A percentile compares a stretch with the other conserved stretches of the same genome.
Evolutionary conservation across 2,113 vertebrate species (phyloP).

Genomic region (Mesocricetus auratus): DNA sequence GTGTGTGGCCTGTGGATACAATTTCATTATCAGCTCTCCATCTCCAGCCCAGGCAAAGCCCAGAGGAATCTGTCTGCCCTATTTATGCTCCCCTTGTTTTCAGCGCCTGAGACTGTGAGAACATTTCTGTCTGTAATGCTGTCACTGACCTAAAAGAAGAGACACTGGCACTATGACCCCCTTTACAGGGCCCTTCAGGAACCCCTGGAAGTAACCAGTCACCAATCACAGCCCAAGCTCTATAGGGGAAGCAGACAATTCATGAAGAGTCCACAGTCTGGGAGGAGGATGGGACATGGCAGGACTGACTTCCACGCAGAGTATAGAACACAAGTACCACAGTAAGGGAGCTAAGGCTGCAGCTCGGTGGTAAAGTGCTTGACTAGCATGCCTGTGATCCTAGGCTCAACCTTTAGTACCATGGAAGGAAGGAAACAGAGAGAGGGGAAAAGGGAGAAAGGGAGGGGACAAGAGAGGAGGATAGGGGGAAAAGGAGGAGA

Average conservation of each 20-base stretch:
- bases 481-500: no score
- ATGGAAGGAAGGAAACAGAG: accelerated
- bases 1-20: background rate
- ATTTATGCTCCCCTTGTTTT: background rate
- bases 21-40: background rate
- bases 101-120: background rate
- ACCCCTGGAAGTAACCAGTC: background rate
- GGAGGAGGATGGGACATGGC: background rate
- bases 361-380: background rate
- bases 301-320: background rate
- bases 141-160: background rate
- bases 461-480: accelerated
- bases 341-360: background rate
- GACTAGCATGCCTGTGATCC: background rate
- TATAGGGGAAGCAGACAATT: background rate
- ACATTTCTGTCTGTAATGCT: background rate
- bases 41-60: background rate
- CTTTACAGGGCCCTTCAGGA: background rate
- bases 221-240: background rate
- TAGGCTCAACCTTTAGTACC: no score
- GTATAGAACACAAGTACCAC: accelerated
- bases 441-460: accelerated
- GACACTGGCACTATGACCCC: background rate
- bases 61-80: background rate
- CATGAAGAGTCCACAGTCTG: background rate